Base-by-base conservation (phyloP, 1,140 invertebrate species). In the Solenopsis fugax region DNA sequence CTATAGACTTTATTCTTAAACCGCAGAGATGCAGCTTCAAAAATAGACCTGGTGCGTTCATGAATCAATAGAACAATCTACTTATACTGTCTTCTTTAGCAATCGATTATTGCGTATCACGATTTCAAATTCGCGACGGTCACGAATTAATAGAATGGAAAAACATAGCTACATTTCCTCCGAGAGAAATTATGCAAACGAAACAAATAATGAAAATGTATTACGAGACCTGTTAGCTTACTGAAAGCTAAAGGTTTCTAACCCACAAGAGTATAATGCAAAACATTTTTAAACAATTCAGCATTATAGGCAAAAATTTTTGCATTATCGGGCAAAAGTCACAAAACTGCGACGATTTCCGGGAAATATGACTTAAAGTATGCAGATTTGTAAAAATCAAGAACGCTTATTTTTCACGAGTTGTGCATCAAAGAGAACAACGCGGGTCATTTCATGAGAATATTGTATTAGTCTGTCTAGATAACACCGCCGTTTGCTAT, bases 31-130 rank as follows among this genome's bases (percentile, higher is more conserved):
- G 72, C 37, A 10, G 21, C 62, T 62, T 85, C 91, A 91, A 91
- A 91, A 91, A 90, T 92, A 90, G 90, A 88, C 86, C 90, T 86
- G 91, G 91, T 89, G 91, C 77, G 89, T 84, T 89, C 78, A 77
- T 54, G 60, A 84, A 75, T 92, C 88, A 90, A 92, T 88, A 89
- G 87, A 93, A 60, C 81, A 87, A 88, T 88, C 85, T 80, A 89
- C 72, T 77, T 91, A 86, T 86, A 60, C 89, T 91, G 89, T 88
- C 78, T 87, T 58, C 86, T 85, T 77, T 87, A 84, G 89, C 85
- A 91, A 86, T 88, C 78, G 86, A 87, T 82, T 62, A 50, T 67
- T 50, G 18, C 24, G 4, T 16, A 45, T 73, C 9, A 29, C 12
- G 6, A 60, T n/a, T 50, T 76, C 0, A n/a, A 62, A 34, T 13